Base-by-base conservation (phyloP, 1,140 invertebrate genomes). In the Chlorops oryzae region DNA sequence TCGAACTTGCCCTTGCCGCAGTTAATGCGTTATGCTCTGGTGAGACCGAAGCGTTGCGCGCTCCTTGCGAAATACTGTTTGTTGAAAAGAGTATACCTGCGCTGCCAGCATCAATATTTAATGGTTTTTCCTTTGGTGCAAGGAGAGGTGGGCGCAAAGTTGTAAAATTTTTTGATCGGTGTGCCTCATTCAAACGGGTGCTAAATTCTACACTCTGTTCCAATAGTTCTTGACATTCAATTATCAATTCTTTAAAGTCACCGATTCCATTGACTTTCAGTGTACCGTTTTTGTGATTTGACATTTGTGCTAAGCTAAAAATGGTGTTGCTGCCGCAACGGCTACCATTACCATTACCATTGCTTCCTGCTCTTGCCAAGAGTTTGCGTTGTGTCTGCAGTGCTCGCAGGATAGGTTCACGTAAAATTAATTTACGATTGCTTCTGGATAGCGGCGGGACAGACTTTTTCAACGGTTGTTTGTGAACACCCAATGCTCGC, bases 231-330 rank as follows among this genome's bases (percentile, higher is more conserved):
- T 66, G 54, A 35, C 66, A 65, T 48, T 65, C 62, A 12, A 52
- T 50, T 7, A 69, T 62, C 6, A 70, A 48, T 45, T 69, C 61
- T 10, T 61, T 57, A 48, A 61, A 66, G 42, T 57, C 53, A 25
- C 44, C 52, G 5, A 46, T 55, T 7, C 49, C 56, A 39, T 39
- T 49, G 21, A 23, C 21, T 15, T 15, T 38, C 23, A 12, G 46
- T 17, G 3, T 15, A 6, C 7, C 35, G 3, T 4, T 24, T 21
- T 28, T 46, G 34, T 18, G 17, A 22, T 48, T 50, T 13, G 52
- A 32, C 25, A 27, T 43, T 34, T 45, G n/a, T n/a, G n/a, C n/a
- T n/a, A n/a, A n/a, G n/a, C n/a, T n/a, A n/a, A n/a, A n/a, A n/a
- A n/a, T n/a, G n/a, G n/a, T n/a, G n/a, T n/a, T n/a, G n/a, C n/a